These are phyloP conservation scores for Mellilla xanthometata DNA, from an alignment of 2,888 invertebrate species.

Conservation along the genomic window DNA sequence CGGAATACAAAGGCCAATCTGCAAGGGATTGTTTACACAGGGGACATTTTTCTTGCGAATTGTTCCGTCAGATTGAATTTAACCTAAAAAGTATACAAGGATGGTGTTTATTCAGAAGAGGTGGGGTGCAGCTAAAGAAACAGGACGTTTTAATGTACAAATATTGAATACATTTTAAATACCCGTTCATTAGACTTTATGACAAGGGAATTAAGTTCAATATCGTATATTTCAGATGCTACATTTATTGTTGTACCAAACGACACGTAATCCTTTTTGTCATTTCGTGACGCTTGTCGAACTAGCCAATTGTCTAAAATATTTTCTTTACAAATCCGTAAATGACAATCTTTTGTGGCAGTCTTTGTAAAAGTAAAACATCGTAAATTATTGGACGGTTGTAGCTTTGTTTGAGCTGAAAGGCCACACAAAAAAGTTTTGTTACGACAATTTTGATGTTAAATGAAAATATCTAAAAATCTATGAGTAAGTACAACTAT, in stretches of 20 bases:
- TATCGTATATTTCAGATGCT: conserved; percentile 20
- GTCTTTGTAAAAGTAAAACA: conserved; percentile 66
- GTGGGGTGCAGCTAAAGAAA: conserved; percentile 65
- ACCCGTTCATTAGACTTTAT: conserved; percentile 26
- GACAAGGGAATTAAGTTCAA: conserved; percentile 34
- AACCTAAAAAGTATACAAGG: conserved; percentile 47
- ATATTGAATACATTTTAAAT: conserved; percentile 12
- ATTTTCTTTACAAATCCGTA: conserved; percentile 60
- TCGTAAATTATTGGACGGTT: conserved; percentile 63
- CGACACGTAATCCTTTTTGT: conserved; percentile 67
- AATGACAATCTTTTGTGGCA: conserved; percentile 68
- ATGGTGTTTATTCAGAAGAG: conserved; percentile 63
- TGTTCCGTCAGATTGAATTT: conserved; percentile 52
- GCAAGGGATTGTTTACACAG: conserved; percentile 66
- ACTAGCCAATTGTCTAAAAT: conserved; percentile 72
- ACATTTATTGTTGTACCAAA: neutral
- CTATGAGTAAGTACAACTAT: no score
- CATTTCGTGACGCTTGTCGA: conserved; percentile 69
- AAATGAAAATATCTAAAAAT: neutral
- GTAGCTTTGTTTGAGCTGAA: conserved; percentile 55
- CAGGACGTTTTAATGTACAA: conserved; percentile 40
- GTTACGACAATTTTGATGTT: conserved; percentile 34
- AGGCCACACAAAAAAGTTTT: conserved; percentile 60
- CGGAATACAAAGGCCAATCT: conserved; percentile 50
- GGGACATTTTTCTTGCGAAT: conserved; percentile 51